Conservation (phyloP, 2,797 vertebrate genomes). For the Helarctos malayanus region DNA sequence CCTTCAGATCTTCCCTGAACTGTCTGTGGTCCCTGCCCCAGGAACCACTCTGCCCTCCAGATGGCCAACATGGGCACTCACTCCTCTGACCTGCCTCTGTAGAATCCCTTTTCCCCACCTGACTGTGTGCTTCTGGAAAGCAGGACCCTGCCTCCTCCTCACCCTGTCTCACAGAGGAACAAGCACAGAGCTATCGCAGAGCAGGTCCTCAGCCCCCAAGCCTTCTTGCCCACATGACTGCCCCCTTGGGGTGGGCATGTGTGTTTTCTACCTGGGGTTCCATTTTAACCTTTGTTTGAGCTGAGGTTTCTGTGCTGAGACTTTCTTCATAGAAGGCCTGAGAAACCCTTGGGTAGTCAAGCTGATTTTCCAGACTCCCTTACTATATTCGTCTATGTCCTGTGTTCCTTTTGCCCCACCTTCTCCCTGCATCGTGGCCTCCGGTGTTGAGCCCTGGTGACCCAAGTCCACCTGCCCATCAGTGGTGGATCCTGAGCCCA, state of each 20-base stretch:
- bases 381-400: not conserved
- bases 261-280: not conserved
- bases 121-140: not conserved
- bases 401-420: not conserved
- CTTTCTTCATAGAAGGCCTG: not conserved
- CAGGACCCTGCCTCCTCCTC: not conserved
- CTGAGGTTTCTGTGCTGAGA: not conserved
- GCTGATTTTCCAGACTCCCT: not conserved
- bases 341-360: not conserved
- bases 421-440: not conserved
- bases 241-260: not conserved
- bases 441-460: not conserved
- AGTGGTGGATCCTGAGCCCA: not conserved
- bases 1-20: not conserved
- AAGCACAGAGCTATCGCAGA: not conserved
- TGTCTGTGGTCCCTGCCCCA: not conserved
- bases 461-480: not conserved
- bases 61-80: fast-evolving
- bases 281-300: not conserved
- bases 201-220: not conserved
- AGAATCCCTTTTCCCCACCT: not conserved
- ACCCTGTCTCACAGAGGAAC: not conserved
- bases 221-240: not conserved
- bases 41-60: not conserved
- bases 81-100: not conserved